Percentiles rank a stretch among this genome's conserved stretches.
Evolutionary conservation across 2,888 invertebrate genomes (phyloP).

Genomic region (Zele albiditarsus): DNA sequence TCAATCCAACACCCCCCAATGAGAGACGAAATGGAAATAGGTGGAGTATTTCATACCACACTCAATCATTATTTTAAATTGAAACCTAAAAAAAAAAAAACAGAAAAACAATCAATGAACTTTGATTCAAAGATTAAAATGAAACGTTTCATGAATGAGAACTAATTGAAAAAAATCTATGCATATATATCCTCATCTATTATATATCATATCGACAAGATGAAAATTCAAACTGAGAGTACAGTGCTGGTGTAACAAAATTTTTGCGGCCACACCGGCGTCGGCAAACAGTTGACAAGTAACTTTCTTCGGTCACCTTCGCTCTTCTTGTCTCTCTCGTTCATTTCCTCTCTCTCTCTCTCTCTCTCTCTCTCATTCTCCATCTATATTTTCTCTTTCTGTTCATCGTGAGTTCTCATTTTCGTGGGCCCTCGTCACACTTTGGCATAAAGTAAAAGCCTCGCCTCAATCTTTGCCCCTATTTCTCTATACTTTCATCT

Average conservation of each 20-base stretch:
- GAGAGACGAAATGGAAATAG: background rate
- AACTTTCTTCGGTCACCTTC: constrained; percentile 33
- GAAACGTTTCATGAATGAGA: background rate
- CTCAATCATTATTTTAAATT: constrained; percentile 3
- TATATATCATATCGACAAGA: background rate
- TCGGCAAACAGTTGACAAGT: background rate
- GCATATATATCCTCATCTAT: background rate
- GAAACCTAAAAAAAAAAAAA: background rate
- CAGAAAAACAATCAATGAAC: background rate
- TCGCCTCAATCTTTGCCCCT: constrained; percentile 12
- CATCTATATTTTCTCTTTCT: constrained; percentile 3
- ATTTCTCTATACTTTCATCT: constrained; percentile 17
- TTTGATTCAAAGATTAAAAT: background rate
- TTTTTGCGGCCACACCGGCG: background rate
- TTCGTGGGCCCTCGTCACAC: constrained; percentile 23
- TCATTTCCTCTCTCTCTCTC: background rate
- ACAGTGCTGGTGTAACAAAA: background rate
- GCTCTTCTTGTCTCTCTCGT: background rate
- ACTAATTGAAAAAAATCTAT: background rate
- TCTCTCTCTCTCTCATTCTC: background rate
- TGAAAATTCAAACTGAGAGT: background rate
- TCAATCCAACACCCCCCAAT: background rate
- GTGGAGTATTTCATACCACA: background rate
- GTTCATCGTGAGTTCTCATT: constrained; percentile 28
- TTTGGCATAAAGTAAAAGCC: constrained; percentile 16